Conservation (phyloP, 2,797 vertebrate genomes). For the Champsocephalus gunnari region DNA sequence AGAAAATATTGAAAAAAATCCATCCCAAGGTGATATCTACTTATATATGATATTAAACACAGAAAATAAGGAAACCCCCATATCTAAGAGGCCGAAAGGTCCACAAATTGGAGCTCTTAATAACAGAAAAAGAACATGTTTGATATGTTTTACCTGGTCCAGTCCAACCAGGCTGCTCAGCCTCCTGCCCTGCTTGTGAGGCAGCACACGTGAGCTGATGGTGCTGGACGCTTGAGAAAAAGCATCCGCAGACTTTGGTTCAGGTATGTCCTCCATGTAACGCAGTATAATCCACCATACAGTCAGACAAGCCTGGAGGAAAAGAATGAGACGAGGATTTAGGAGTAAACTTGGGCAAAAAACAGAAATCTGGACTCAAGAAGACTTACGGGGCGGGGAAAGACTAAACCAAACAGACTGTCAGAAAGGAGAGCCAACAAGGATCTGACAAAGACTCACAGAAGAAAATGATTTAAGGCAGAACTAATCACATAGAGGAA, state of each 20-base stretch:
- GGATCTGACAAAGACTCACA: too few relatives aligned
- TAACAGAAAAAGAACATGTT: not conserved
- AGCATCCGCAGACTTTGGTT: conserved; percentile 79
- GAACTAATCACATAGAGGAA: too few relatives aligned
- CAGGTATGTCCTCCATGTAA: conserved; percentile 95
- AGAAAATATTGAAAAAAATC: too few relatives aligned
- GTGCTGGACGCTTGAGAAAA: conserved; percentile 43
- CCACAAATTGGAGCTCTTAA: too few relatives aligned
- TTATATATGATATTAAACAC: too few relatives aligned
- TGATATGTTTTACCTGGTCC: conserved; percentile 77
- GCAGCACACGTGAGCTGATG: conserved; percentile 29
- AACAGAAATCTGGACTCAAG: not conserved
- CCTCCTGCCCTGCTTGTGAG: conserved; percentile 65
- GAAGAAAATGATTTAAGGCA: too few relatives aligned
- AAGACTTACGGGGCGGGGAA: not conserved
- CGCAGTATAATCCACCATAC: conserved; percentile 92
- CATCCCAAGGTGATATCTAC: too few relatives aligned
- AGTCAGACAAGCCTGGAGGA: conserved; percentile 87
- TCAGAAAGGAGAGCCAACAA: too few relatives aligned
- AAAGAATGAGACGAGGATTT: conserved; percentile 1
- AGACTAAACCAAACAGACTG: too few relatives aligned
- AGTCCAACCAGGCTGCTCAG: conserved; percentile 83
- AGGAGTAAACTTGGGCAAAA: not conserved
- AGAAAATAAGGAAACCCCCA: too few relatives aligned
- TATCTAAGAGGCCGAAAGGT: too few relatives aligned